Evolutionary conservation across 2,888 invertebrate genomes (phyloP).

Genomic region (Nycteola revayana): DNA sequence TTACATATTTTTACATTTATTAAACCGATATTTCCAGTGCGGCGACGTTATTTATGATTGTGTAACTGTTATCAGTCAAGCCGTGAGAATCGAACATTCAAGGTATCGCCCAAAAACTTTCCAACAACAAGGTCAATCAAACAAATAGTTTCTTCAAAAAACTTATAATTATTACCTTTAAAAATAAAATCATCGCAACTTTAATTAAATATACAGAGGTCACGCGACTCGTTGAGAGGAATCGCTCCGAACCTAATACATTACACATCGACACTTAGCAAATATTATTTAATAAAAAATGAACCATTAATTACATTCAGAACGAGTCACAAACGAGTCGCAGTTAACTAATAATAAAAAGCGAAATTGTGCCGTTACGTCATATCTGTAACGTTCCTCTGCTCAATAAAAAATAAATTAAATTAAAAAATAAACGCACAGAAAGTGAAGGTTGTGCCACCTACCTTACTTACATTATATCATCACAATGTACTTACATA

Average conservation of each 20-base stretch:
- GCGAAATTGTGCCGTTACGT: constrained; percentile 38
- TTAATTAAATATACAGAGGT: constrained; percentile 33
- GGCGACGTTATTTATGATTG: constrained; percentile 15
- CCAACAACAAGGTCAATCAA: constrained; percentile 57
- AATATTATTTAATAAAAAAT: constrained; percentile 14
- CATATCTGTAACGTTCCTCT: constrained; percentile 33
- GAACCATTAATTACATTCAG: constrained; percentile 22
- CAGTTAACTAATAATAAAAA: constrained; percentile 28
- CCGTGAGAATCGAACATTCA: constrained; percentile 57
- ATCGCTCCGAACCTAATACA: constrained; percentile 20
- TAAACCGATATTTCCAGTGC: constrained; percentile 21
- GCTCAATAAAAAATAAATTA: constrained; percentile 33
- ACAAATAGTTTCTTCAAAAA: constrained; percentile 50
- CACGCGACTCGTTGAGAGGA: constrained; percentile 15
- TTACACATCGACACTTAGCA: constrained; percentile 8
- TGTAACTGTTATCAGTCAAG: constrained; percentile 39
- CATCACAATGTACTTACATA: constrained; percentile 48
- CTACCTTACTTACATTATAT: constrained; percentile 32
- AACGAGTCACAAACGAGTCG: constrained; percentile 14
- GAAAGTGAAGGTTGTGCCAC: constrained; percentile 42
- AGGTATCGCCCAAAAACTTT: constrained; percentile 62
- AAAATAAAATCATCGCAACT: constrained; percentile 42
- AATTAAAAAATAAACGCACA: constrained; percentile 30
- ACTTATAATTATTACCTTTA: constrained; percentile 46
- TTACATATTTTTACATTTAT: constrained; percentile 14